Conservation (phyloP, 2,113 vertebrate genomes). For the Otocyon megalotis region DNA sequence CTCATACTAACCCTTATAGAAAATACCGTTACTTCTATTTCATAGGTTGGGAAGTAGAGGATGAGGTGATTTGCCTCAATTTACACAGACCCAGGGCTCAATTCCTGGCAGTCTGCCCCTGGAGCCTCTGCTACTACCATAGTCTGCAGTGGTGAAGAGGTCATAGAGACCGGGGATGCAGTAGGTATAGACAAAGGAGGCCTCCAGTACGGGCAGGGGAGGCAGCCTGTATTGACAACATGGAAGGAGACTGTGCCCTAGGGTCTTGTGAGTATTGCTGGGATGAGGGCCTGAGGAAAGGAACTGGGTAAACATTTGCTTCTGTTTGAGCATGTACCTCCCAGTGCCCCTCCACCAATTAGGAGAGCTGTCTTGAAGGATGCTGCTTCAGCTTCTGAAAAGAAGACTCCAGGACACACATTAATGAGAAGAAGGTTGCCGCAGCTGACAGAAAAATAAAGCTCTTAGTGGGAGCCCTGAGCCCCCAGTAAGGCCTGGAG, state of each 20-base stretch:
- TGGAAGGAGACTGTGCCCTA: background rate
- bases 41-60: background rate
- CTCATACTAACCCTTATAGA: background rate
- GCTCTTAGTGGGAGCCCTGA: background rate
- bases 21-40: background rate
- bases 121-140: background rate
- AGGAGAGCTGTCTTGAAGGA: constrained; percentile 57
- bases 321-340: constrained; percentile 53
- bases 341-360: constrained; percentile 60
- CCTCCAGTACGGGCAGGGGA: background rate
- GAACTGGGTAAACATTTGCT: constrained; percentile 67
- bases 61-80: background rate
- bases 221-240: background rate
- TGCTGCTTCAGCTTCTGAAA: constrained; percentile 68
- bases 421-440: constrained; percentile 70
- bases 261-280: constrained; percentile 25
- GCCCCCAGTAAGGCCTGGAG: constrained; percentile 27
- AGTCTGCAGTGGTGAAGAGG: background rate
- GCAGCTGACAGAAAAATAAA: constrained; percentile 66
- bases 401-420: constrained; percentile 73
- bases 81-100: background rate
- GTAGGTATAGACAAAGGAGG: background rate
- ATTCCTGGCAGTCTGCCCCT: background rate
- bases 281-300: constrained; percentile 26
- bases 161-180: background rate